Evolutionary conservation across 2,113 vertebrate species (phyloP).

Genomic region (Lipotes vexillifer): DNA sequence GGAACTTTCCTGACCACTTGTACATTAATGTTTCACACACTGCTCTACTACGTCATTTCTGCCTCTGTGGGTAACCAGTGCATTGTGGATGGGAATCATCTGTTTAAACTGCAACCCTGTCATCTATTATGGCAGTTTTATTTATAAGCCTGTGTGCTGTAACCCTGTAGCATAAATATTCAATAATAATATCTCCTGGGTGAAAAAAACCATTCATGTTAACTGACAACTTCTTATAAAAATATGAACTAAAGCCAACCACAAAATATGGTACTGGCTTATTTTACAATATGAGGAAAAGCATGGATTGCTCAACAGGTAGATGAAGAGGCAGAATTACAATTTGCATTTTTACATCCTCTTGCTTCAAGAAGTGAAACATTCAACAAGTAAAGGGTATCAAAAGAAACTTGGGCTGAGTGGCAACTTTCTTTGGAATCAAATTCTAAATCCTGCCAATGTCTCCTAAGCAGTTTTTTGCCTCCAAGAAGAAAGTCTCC

Average conservation of each 20-base stretch:
- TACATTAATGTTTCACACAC: background rate
- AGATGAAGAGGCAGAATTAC: conserved; percentile 2
- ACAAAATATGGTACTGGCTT: background rate
- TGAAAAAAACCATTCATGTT: background rate
- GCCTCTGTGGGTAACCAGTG: background rate
- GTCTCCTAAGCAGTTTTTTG: background rate
- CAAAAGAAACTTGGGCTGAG: conserved; percentile 17
- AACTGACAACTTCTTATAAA: conserved; percentile 44
- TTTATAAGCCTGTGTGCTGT: conserved; percentile 36
- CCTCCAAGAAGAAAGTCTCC: background rate
- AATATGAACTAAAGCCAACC: background rate
- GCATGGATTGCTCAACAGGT: conserved; percentile 65
- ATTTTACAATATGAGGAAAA: conserved; percentile 29
- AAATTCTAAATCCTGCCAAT: background rate
- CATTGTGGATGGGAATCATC: background rate
- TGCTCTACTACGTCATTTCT: background rate
- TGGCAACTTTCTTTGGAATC: conserved; percentile 4
- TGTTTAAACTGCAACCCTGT: conserved; percentile 38
- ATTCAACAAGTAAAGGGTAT: background rate
- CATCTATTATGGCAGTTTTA: conserved; percentile 52
- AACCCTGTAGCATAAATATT: conserved; percentile 52
- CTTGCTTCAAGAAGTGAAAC: conserved; percentile 25
- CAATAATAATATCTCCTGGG: conserved; percentile 61
- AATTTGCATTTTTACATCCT: conserved; percentile 9
- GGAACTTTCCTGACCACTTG: background rate